phyloP scores from a whole-genome alignment of 1,140 invertebrate genomes.

The Diuraphis noxia region DNA sequence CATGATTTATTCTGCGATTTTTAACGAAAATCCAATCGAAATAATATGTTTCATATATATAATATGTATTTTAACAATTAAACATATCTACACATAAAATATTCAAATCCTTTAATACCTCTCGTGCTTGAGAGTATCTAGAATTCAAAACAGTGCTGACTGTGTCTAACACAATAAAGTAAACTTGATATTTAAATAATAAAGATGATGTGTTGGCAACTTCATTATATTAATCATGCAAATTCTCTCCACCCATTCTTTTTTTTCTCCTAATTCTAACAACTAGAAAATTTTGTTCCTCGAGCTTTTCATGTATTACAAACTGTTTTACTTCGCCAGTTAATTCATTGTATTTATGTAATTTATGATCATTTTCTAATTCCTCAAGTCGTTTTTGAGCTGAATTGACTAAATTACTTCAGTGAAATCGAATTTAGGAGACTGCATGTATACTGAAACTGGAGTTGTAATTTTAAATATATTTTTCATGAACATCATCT shows the following conservation, averaged over 20 bases:
- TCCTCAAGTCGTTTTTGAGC: background rate
- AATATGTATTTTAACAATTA: background rate
- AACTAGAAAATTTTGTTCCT: background rate
- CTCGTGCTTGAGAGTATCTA: background rate
- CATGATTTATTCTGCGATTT: background rate
- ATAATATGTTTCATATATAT: no score
- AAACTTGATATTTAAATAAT: background rate
- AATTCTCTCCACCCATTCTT: background rate
- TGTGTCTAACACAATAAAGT: background rate
- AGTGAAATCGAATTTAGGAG: constrained; percentile 5
- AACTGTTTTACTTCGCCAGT: background rate
- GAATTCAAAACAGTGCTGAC: background rate
- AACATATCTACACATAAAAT: background rate
- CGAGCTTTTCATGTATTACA: background rate
- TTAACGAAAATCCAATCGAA: background rate
- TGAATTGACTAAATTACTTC: background rate
- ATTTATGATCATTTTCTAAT: background rate
- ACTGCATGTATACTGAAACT: background rate
- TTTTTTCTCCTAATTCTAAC: background rate
- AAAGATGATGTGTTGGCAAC: background rate
- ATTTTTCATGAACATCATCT: background rate
- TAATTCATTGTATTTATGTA: background rate
- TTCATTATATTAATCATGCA: background rate
- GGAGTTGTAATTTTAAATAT: constrained; percentile 4
- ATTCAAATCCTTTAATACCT: background rate